A percentile compares a stretch with the other conserved stretches of the same genome.
phyloP scores from a whole-genome alignment of 1,140 invertebrate species.

The Gonatopus flavifemur region DNA sequence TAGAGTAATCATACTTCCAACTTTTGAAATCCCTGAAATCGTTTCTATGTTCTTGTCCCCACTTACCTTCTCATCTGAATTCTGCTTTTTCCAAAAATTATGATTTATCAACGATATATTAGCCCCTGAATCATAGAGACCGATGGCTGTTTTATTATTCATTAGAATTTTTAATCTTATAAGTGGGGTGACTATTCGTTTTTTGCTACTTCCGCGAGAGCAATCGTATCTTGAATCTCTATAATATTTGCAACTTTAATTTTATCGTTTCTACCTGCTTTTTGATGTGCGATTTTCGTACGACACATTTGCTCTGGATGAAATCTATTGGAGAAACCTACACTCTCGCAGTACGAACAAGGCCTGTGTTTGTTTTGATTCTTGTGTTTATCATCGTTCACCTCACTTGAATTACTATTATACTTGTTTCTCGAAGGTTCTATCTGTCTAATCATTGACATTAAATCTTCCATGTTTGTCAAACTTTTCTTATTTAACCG shows the following conservation, averaged over 20 bases:
- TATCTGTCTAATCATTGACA: conserved; percentile 6
- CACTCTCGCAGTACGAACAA: conserved; percentile 7
- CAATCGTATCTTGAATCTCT: conserved; percentile 5
- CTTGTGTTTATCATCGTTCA: conserved; percentile 5
- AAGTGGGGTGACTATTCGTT: conserved; percentile 16
- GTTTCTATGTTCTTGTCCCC: conserved; percentile 9
- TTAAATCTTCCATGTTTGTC: conserved; percentile 3
- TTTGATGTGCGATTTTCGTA: conserved; percentile 3
- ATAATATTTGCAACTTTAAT: conserved; percentile 14
- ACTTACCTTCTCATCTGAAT: conserved; percentile 3
- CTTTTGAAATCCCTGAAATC: neutral
- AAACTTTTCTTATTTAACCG: conserved; percentile 2
- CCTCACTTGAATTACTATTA: neutral
- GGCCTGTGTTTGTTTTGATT: conserved; percentile 1
- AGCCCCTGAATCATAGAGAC: conserved; percentile 14
- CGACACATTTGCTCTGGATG: conserved; percentile 8
- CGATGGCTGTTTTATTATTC: conserved; percentile 6
- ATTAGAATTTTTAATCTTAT: conserved; percentile 14
- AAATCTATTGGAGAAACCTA: conserved; percentile 12
- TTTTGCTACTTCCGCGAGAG: conserved; percentile 9
- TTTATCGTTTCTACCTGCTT: conserved; percentile 9
- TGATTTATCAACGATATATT: conserved; percentile 14
- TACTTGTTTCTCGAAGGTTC: neutral
- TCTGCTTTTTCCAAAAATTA: conserved; percentile 4
- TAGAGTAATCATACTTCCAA: conserved; percentile 6